A percentile compares a stretch with the other conserved stretches of the same genome.
Conservation (phyloP, 2,113 vertebrate species). For the human region DNA sequence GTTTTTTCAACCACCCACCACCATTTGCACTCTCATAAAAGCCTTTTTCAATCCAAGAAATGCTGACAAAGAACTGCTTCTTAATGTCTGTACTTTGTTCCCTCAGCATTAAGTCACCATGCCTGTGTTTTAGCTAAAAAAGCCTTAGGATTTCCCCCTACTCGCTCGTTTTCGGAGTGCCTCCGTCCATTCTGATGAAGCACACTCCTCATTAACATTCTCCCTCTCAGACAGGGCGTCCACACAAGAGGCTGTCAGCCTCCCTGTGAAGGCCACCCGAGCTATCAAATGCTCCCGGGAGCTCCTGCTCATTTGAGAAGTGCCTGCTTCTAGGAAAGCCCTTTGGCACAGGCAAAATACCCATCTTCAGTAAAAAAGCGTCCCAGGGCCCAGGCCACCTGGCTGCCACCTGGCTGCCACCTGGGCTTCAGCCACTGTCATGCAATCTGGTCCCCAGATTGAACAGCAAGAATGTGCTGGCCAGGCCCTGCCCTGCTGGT, state of each 20-base stretch:
- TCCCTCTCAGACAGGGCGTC: neutral
- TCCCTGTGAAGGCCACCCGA: neutral
- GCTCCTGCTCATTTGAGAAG: neutral
- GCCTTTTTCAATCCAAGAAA: neutral
- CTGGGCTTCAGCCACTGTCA: neutral
- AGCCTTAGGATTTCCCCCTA: neutral
- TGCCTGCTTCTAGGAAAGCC: neutral
- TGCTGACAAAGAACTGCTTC: conserved; percentile 12
- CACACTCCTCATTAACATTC: neutral
- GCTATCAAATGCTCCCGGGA: neutral
- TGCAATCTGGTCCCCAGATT: neutral
- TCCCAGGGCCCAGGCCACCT: neutral
- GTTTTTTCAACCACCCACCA: conserved; percentile 15
- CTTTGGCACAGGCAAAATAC: neutral
- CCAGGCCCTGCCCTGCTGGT: neutral
- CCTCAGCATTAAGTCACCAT: neutral
- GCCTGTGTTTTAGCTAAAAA: neutral
- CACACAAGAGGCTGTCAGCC: neutral
- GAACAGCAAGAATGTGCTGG: neutral
- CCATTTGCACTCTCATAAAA: conserved; percentile 15
- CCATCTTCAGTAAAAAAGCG: neutral
- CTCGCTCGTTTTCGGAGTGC: neutral
- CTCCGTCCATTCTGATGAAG: rapidly evolving
- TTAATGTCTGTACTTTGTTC: neutral
- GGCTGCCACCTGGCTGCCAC: neutral